Percentiles rank a stretch among this genome's conserved stretches.
Conservation (phyloP, 1,140 invertebrate genomes). For the Rhyzopertha dominica region DNA sequence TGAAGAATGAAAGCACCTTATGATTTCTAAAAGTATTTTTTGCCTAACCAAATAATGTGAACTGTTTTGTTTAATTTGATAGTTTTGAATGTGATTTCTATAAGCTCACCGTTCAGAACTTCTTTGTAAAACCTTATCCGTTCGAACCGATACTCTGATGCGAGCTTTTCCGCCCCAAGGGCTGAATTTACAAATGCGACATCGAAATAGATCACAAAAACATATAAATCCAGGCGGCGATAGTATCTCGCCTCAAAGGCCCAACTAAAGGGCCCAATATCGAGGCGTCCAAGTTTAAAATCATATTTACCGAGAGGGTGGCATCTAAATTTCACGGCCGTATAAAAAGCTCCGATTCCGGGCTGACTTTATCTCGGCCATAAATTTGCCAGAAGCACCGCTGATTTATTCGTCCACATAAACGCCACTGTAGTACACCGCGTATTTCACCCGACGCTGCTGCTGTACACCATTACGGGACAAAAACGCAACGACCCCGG, state of each 20-base stretch:
- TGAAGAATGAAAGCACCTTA: too few relatives aligned
- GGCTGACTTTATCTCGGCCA: constrained; percentile 47
- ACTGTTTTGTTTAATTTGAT: too few relatives aligned
- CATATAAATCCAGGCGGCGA: constrained; percentile 19
- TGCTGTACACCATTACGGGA: neutral
- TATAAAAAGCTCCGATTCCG: constrained; percentile 46
- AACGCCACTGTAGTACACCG: constrained; percentile 33
- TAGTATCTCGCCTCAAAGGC: constrained; percentile 29
- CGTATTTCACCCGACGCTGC: constrained; percentile 5
- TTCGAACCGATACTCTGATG: too few relatives aligned
- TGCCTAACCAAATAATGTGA: too few relatives aligned
- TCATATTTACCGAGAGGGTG: constrained; percentile 42
- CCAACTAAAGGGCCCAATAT: constrained; percentile 40
- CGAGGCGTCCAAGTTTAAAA: constrained; percentile 40
- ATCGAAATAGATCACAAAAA: constrained; percentile 5
- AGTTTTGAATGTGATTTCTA: too few relatives aligned
- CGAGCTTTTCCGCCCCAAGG: too few relatives aligned
- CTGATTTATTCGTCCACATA: constrained; percentile 48
- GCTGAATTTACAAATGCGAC: too few relatives aligned
- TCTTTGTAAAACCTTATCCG: too few relatives aligned
- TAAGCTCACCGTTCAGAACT: too few relatives aligned
- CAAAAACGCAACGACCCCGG: neutral
- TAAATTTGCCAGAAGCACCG: constrained; percentile 47
- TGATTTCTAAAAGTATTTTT: too few relatives aligned
- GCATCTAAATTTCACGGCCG: constrained; percentile 47